Base-by-base conservation (phyloP, 2,888 invertebrate species). In the Gerris lacustris region DNA sequence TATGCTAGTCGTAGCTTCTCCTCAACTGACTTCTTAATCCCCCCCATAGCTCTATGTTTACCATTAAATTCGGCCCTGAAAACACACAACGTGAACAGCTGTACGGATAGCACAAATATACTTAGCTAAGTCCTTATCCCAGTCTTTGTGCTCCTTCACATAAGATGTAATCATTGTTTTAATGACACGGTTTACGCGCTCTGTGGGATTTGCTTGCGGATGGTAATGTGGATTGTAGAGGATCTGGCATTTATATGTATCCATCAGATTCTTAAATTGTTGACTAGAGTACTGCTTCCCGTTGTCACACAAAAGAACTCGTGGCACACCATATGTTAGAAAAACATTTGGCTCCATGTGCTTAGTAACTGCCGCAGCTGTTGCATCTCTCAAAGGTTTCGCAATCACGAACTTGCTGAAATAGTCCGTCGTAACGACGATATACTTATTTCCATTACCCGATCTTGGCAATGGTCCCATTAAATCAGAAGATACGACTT, bases 401-500 rank as follows among this genome's bases (percentile, higher is more conserved):
- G 47, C 11, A 7, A 47, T 7, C 7, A 47, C 47, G 11, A 47
- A 47, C 7, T 77, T 73, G 76, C 76, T 78, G 64, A 72, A 74
- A 18, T 75, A 73, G 44, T 78, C 75, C 5, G 74, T 73, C 45
- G 78, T 76, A 67, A 78, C 77, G 4, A 79, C 71, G 1, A 76
- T 9, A 55, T 76, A 76, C 0, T 66, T n/a, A 66, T 67, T 64
- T 11, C 75, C 73, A 1, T 62, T 69, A 6, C 66, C n/a, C 4
- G 71, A 68, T 0, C 70, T 6, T 5, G 75, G 73, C 0, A 69
- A 67, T 70, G 62, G 77, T 6, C 47, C 47, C 47, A 47, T 47
- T 11, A 47, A 6, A 5, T 75, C 75, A 0, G 75, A 70, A 0
- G 74, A 74, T 0, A 77, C 66, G 2, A 75, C 70, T 2, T 71